Base-by-base conservation (phyloP, 2,797 vertebrate genomes). In the Paedocypris micromegethes region DNA sequence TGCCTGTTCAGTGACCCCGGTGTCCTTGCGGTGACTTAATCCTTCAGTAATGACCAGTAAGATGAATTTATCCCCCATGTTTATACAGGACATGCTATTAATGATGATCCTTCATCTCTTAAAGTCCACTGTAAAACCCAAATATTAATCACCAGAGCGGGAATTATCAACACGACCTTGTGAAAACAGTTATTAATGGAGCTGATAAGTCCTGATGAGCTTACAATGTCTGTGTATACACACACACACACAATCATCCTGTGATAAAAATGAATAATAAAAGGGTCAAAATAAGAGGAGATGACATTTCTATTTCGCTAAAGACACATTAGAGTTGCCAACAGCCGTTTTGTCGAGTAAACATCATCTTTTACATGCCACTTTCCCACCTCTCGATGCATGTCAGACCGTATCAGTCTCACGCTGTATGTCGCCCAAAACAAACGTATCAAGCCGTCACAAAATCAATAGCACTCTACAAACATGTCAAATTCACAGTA, bases 391-490 rank as follows among this genome's bases (percentile, higher is more conserved):
- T 53, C 8, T 40, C 7, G 37, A 60, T 47, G 9, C 4, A 56
- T 70, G 52, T 45, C 46, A 51, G 23, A 50, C 9, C 49, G 41
- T 50, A 37, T 49, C 50, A 42, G 44, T 7, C 3, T 55, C 62
- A 9, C 9, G 8, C 56, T 9, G 6, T 46, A 45, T 6, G 8
- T 46, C 45, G 3, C 45, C 7, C 54, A 66, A 56, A 48, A 8
- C 8, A 56, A 64, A 69, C 44, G 40, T 38, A 63, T 58, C 41
- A 0, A 57, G 41, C 53, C 3, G 51, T 45, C 53, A 68, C 9
- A 63, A 63, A 57, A 56, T 57, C 47, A 64, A 64, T 70, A 64
- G 4, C 8, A 56, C 46, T 23, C 37, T 37, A 3, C 37, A 64
- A 41, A 45, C 8, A 49, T 48, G 8, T 60, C 6, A 39, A 40